These are phyloP conservation scores for Cephonodes hylas DNA, from an alignment of 2,888 invertebrate species.

Conservation along the genomic window DNA sequence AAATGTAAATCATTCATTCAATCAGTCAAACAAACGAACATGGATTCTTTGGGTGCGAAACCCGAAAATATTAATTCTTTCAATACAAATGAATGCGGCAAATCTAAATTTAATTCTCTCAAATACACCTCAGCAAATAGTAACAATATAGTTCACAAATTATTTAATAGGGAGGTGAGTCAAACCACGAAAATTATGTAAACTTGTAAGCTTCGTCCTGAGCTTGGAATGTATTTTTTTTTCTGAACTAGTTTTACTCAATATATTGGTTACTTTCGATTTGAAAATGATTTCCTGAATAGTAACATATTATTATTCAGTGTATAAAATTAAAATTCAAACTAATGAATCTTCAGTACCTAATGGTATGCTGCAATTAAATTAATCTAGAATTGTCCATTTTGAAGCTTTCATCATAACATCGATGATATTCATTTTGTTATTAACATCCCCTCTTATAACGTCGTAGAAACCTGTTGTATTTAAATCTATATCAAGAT, in stretches of 20 bases:
- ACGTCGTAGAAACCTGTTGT: too few relatives aligned
- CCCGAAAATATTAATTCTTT: conserved; percentile 54
- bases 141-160: conserved; percentile 74
- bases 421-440: background rate
- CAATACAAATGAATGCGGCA: conserved; percentile 50
- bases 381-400: background rate
- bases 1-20: conserved; percentile 39
- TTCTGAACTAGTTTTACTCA: conserved; percentile 16
- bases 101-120: conserved; percentile 46
- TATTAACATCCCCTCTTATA: background rate
- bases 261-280: background rate
- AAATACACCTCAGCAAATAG: conserved; percentile 48
- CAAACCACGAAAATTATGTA: conserved; percentile 29
- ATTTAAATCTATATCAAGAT: too few relatives aligned
- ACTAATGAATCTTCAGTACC: background rate
- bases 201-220: conserved; percentile 34
- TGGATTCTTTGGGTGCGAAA: conserved; percentile 69
- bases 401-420: background rate
- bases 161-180: conserved; percentile 83
- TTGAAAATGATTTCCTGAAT: too few relatives aligned
- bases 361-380: background rate
- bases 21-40: conserved; percentile 76
- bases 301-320: too few relatives aligned
- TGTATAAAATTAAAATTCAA: background rate
- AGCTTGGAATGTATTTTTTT: conserved; percentile 36